phyloP scores from a whole-genome alignment of 2,113 vertebrate species.

The Prionailurus bengalensis region DNA sequence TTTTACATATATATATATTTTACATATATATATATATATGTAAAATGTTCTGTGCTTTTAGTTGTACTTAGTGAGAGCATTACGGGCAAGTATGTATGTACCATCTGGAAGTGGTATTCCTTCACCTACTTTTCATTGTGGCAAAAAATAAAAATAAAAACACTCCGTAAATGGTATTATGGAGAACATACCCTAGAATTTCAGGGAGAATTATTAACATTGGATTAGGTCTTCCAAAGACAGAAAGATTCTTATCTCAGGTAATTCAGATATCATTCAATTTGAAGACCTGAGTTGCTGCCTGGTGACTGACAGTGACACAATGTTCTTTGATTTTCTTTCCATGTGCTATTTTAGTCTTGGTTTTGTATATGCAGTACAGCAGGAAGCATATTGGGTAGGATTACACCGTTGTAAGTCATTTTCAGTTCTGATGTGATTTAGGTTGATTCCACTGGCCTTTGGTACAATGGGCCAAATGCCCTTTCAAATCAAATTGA shows the following conservation, averaged over 20 bases:
- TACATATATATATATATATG: background rate
- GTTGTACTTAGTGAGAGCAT: constrained; percentile 10
- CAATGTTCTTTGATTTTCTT: constrained; percentile 71
- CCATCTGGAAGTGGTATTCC: background rate
- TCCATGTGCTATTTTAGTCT: constrained; percentile 69
- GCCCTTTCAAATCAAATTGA: background rate
- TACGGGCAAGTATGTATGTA: background rate
- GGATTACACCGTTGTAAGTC: constrained; percentile 57
- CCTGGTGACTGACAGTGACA: constrained; percentile 64
- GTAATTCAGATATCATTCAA: constrained; percentile 48
- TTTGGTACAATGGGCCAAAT: background rate
- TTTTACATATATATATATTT: too few species aligned
- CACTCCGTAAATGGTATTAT: background rate
- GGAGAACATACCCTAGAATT: constrained; percentile 4
- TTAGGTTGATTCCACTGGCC: background rate
- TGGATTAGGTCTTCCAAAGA: constrained; percentile 52
- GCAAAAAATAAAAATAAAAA: constrained; percentile 35
- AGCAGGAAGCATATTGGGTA: constrained; percentile 42
- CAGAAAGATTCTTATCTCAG: constrained; percentile 17
- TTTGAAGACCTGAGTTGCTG: constrained; percentile 52
- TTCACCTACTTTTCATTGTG: background rate
- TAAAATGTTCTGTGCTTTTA: background rate
- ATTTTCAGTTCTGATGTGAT: constrained; percentile 43
- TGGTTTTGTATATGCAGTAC: constrained; percentile 69
- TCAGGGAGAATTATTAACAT: constrained; percentile 48